phyloP scores from a whole-genome alignment of 2,113 vertebrate species.

The Ciconia boyciana region DNA sequence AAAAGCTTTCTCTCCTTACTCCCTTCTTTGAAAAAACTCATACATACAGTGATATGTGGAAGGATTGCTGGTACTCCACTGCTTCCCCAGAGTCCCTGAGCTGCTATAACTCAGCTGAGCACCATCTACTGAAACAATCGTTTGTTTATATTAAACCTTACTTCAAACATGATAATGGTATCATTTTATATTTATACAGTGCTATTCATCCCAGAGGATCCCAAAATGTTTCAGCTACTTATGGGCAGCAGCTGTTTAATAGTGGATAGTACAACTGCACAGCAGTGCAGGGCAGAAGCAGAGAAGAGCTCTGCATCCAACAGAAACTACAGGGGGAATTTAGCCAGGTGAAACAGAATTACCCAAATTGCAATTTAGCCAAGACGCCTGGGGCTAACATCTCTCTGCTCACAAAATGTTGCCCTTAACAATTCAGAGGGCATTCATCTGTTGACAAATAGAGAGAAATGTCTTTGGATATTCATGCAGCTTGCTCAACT shows the following conservation, averaged over 20 bases:
- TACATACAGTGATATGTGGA: neutral
- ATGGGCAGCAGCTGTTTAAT: slow-evolving; percentile 70
- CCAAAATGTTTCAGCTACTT: slow-evolving; percentile 60
- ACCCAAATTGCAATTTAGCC: slow-evolving; percentile 65
- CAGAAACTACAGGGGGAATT: slow-evolving; percentile 48
- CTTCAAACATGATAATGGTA: slow-evolving; percentile 63
- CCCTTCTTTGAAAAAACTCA: neutral
- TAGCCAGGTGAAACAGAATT: slow-evolving; percentile 62
- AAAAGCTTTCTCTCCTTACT: neutral
- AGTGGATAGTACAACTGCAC: slow-evolving; percentile 10
- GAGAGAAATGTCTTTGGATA: slow-evolving; percentile 16
- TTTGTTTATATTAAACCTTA: slow-evolving; percentile 65
- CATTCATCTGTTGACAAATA: slow-evolving; percentile 60
- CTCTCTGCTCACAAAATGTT: slow-evolving; percentile 21
- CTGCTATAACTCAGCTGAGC: slow-evolving; percentile 49
- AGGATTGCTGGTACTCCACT: neutral
- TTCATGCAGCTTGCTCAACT: slow-evolving; percentile 7
- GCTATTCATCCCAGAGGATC: slow-evolving; percentile 62
- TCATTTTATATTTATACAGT: slow-evolving; percentile 62
- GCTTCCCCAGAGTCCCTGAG: slow-evolving; percentile 32
- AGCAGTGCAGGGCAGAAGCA: slow-evolving; percentile 52
- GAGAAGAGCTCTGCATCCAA: slow-evolving; percentile 5
- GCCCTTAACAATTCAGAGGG: slow-evolving; percentile 29
- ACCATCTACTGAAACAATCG: slow-evolving; percentile 55
- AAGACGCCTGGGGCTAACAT: slow-evolving; percentile 33